Percentiles rank a stretch among this genome's conserved stretches.
phyloP scores from a whole-genome alignment of 2,113 vertebrate genomes.

The Aepyceros melampus region DNA sequence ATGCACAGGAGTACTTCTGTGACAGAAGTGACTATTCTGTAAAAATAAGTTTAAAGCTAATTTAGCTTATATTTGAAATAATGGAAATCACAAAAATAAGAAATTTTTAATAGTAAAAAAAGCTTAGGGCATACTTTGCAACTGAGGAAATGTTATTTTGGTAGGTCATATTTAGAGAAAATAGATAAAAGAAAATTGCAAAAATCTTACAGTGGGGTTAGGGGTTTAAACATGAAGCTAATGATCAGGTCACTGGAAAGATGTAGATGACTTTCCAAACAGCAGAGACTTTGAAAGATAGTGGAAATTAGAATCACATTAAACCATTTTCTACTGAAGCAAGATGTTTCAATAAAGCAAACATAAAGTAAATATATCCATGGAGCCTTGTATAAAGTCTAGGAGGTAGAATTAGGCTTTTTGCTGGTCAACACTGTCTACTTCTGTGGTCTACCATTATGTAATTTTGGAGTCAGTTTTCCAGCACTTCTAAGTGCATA shows the following conservation, averaged over 20 bases:
- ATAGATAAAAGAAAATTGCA: not conserved
- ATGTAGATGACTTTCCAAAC: not conserved
- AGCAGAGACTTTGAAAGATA: not conserved
- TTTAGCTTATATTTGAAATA: not conserved
- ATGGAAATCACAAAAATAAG: not conserved
- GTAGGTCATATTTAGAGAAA: not conserved
- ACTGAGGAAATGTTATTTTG: not conserved
- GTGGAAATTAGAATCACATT: not conserved
- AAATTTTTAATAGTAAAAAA: not conserved
- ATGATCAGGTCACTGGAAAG: not conserved
- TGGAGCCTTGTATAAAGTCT: not conserved
- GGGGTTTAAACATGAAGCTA: not conserved
- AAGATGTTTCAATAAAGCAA: not conserved
- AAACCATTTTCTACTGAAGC: not conserved
- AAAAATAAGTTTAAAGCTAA: not conserved
- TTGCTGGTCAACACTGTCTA: not conserved
- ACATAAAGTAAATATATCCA: not conserved
- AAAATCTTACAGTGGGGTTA: not conserved
- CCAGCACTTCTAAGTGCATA: not conserved
- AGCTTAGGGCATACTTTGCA: fast-evolving
- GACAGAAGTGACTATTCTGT: not conserved
- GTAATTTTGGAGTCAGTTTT: not conserved
- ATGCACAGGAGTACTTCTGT: not conserved
- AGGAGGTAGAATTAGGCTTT: not conserved
- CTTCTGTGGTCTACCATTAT: not conserved